These are phyloP conservation scores for Choloepus hoffmanni DNA, from an alignment of 2,113 vertebrate species.

Conservation along the genomic window DNA sequence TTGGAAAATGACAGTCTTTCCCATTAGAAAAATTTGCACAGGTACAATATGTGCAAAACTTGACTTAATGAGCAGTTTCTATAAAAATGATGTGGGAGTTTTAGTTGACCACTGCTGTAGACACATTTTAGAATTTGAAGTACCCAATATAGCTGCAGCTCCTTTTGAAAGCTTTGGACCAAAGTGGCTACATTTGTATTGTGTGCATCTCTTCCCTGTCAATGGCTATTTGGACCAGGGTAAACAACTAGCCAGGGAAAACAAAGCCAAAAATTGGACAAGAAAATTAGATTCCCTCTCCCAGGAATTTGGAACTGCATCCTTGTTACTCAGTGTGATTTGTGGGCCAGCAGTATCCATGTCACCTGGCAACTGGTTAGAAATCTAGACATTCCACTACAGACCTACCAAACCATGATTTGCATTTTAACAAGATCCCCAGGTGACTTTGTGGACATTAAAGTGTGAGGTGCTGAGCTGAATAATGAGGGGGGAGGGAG, in stretches of 20 bases:
- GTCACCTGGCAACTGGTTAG: background rate
- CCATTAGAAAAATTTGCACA: background rate
- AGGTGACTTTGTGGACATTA: background rate
- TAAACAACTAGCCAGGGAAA: background rate
- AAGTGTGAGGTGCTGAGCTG: background rate
- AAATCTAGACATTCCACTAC: background rate
- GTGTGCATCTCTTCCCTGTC: background rate
- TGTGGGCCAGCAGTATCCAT: background rate
- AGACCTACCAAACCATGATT: background rate
- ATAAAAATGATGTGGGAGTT: background rate
- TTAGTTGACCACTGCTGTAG: background rate
- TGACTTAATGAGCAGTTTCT: background rate
- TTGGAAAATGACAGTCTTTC: background rate
- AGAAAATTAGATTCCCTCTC: background rate
- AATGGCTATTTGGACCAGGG: background rate
- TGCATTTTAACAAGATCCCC: conserved; percentile 25
- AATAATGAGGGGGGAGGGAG: too few relatives aligned
- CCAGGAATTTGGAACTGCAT: background rate
- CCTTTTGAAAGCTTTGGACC: background rate
- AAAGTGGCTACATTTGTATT: background rate
- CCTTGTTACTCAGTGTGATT: background rate
- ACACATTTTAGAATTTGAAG: background rate
- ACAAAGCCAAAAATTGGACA: background rate
- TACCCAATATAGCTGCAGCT: background rate
- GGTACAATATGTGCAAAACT: background rate